phyloP scores from a whole-genome alignment of 2,797 vertebrate species.

The Amblyraja radiata region DNA sequence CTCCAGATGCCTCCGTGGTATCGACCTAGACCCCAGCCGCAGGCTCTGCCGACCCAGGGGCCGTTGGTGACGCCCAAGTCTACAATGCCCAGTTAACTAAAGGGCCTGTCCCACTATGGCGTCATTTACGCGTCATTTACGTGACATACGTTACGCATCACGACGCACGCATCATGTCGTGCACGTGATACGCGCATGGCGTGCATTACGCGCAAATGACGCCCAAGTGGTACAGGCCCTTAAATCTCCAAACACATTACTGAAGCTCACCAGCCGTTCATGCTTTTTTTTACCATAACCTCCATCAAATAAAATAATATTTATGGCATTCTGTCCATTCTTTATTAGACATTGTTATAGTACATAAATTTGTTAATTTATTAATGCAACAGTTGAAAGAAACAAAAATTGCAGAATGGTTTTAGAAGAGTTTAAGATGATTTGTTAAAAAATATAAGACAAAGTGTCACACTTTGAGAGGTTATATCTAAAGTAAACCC shows the following conservation, averaged over 20 bases:
- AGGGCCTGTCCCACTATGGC: no score
- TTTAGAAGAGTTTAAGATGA: background rate
- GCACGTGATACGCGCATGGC: no score
- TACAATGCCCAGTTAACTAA: background rate
- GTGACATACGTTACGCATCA: no score
- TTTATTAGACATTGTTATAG: constrained; percentile 6
- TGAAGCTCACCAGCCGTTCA: background rate
- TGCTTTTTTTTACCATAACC: background rate
- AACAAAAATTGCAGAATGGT: background rate
- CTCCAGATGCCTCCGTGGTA: no score
- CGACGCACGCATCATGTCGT: no score
- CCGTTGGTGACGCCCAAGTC: background rate
- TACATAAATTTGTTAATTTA: background rate
- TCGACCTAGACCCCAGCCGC: no score
- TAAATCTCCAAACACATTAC: background rate
- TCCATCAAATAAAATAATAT: background rate
- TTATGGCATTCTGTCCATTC: background rate
- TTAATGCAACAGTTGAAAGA: background rate
- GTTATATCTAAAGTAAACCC: background rate
- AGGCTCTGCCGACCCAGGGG: no score
- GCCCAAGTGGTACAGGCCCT: no score
- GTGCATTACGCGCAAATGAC: no score
- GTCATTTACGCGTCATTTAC: no score
- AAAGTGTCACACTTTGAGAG: no score
- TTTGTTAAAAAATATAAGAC: background rate